Base-by-base conservation (phyloP, 92 coral and sea anemone genomes). In the Epizoanthus scotinus region DNA sequence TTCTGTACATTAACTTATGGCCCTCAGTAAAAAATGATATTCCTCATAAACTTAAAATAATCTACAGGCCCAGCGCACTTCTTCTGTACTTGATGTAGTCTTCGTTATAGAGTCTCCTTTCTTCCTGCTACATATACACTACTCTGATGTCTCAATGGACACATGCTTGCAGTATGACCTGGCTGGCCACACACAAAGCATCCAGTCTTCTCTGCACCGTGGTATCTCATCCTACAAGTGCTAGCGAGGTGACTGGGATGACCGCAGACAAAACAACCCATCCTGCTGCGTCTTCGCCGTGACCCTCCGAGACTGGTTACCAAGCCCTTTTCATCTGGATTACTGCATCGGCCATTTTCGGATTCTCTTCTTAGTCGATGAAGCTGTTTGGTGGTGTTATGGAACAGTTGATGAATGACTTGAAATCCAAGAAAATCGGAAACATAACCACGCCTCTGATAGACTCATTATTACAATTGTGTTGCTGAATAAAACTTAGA, bases 351-450 rank as follows among this genome's bases (percentile, higher is more conserved):
- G 10, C 27, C 61, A 52, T 67, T 56, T 28, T n/a, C 5, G 15
- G 47, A 24, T 58, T 26, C 54, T 38, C 6, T 17, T 6, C 7
- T 58, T 53, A 8, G 44, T 2, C 0, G 68, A 18, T 63, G 25
- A 52, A 34, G 25, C 81, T 75, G 54, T 75, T 75, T 75, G 81
- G 61, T 73, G 79, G 61, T 58, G 81, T 75, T 65, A 75, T 31
- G 81, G 61, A 75, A 75, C 38, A 75, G 81, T 75, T 59, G 81
- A 58, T 75, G 68, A 75, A 75, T 75, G 81, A 56, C 67, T 75
- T 20, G 81, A 75, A 57, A 75, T 59, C 81, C 81, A 75, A 21
- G 9, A 10, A 54, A 75, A 53, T 56, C 68, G 61, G 81, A 58
- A 75, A 75, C 81, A 75, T 56, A 75, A 75, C 81, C 81, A 75